A percentile compares a stretch with the other conserved stretches of the same genome.
Evolutionary conservation across 2,797 vertebrate species (phyloP).

Genomic region (Poeciliopsis gracilis): DNA sequence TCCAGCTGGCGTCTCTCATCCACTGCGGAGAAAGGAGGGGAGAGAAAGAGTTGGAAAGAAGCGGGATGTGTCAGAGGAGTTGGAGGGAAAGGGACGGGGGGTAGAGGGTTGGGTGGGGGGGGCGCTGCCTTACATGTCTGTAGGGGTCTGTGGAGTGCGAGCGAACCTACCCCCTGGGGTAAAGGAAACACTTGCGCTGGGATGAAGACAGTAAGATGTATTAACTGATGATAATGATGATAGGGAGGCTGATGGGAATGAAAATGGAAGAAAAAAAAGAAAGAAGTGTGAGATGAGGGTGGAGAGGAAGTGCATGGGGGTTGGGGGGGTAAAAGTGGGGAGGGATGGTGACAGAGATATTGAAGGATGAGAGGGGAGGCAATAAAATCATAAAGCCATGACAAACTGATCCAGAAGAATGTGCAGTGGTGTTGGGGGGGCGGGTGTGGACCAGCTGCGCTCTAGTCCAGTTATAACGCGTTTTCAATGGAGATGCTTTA

Average conservation of each 20-base stretch:
- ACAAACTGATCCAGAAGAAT: slow-evolving; percentile 56
- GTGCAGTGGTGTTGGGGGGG: slow-evolving; percentile 23
- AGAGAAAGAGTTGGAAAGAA: slow-evolving; percentile 33
- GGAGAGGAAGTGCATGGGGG: slow-evolving; percentile 52
- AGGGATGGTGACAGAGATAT: slow-evolving; percentile 62
- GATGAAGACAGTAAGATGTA: slow-evolving; percentile 67
- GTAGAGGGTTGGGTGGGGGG: not conserved
- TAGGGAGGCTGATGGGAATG: slow-evolving; percentile 70
- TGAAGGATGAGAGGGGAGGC: slow-evolving; percentile 60
- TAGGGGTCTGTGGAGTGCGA: slow-evolving; percentile 65
- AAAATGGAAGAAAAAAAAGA: slow-evolving; percentile 58
- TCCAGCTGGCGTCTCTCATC: slow-evolving; percentile 84
- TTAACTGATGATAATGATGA: slow-evolving; percentile 76
- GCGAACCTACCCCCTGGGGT: slow-evolving; percentile 57
- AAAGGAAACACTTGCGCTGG: slow-evolving; percentile 63
- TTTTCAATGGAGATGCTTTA: not conserved
- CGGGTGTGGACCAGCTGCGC: slow-evolving; percentile 1
- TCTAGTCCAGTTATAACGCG: slow-evolving; percentile 34
- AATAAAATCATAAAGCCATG: slow-evolving; percentile 61
- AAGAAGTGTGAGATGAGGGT: slow-evolving; percentile 38
- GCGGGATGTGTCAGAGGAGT: slow-evolving; percentile 33
- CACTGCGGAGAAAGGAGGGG: slow-evolving; percentile 63
- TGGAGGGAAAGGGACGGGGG: slow-evolving; percentile 2
- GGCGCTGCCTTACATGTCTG: slow-evolving; percentile 58
- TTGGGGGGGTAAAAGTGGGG: slow-evolving; percentile 26